Base-by-base conservation (phyloP, 2,888 invertebrate species). In the Epinotia demarniana region DNA sequence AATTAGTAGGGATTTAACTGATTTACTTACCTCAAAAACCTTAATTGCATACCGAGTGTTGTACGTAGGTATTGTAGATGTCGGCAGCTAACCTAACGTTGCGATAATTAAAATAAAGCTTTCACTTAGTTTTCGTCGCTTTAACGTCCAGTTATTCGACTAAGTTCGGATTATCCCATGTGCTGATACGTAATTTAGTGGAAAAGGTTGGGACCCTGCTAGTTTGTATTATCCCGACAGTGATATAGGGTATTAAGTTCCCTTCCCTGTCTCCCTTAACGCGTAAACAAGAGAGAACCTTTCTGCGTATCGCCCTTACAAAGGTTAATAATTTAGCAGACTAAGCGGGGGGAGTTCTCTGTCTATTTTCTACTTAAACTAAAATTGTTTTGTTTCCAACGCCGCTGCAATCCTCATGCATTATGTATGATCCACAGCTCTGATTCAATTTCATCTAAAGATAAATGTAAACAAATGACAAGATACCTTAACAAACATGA, bases 211-310 rank as follows among this genome's bases (percentile, higher is more conserved):
- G 87, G 91, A 91, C 90, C 93, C 92, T 85, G 89, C 91, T 90
- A 93, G 92, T 93, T 93, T 92, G 92, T 91, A 91, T 92, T 90
- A 89, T 90, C 88, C 90, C 89, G 92, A 91, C 92, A 92, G 92
- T 94, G 93, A 94, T 93, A 93, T 92, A 93, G 93, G 92, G 90
- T 90, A 93, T 93, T 93, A 93, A 93, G 92, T 91, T 91, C 91
- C 92, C 89, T 90, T 87, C 89, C 88, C 90, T 87, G 87, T 90
- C 91, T 91, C 92, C 92, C 92, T 91, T 90, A 92, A 91, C 92
- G 90, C 91, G 92, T 92, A 93, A 93, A 93, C 93, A 92, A 92
- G 93, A 91, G 89, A 88, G 89, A 90, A 91, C 92, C 92, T 92
- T 91, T 92, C 92, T 89, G 86, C 90, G 91, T 90, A 90, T 92